phyloP scores from a whole-genome alignment of 2,888 invertebrate genomes.

The Synanthedon myopaeformis region DNA sequence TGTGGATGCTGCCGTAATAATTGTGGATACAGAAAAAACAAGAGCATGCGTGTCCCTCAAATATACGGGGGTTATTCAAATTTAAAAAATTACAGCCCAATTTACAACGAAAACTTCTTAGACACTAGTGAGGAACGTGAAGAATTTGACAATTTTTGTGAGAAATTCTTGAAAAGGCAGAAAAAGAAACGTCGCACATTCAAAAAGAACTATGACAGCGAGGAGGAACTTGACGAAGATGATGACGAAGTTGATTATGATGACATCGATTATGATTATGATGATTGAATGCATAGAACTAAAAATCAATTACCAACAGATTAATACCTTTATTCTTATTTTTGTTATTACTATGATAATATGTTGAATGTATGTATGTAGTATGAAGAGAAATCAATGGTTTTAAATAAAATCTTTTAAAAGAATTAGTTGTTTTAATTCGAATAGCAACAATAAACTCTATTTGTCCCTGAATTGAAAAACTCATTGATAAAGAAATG shows the following conservation, averaged over 20 bases:
- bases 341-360: too few species aligned
- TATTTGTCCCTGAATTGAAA: too few species aligned
- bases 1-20: conserved; percentile 20
- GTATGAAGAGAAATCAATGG: too few species aligned
- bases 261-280: conserved; percentile 5
- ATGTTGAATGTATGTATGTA: too few species aligned
- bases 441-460: too few species aligned
- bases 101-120: conserved; percentile 9
- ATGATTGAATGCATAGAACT: neutral
- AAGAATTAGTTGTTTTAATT: too few species aligned
- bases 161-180: conserved; percentile 3
- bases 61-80: conserved; percentile 29
- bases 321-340: neutral
- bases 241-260: conserved; percentile 7
- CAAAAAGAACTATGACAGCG: neutral
- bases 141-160: conserved; percentile 10
- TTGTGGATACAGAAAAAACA: conserved; percentile 15
- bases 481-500: too few species aligned
- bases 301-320: conserved; percentile 2
- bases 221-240: conserved; percentile 5
- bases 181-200: neutral
- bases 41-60: conserved; percentile 12
- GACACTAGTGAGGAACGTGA: conserved; percentile 10
- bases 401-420: too few species aligned
- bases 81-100: conserved; percentile 21